These are phyloP conservation scores for Spodoptera exigua DNA, from an alignment of 2,888 invertebrate species.

Conservation along the genomic window DNA sequence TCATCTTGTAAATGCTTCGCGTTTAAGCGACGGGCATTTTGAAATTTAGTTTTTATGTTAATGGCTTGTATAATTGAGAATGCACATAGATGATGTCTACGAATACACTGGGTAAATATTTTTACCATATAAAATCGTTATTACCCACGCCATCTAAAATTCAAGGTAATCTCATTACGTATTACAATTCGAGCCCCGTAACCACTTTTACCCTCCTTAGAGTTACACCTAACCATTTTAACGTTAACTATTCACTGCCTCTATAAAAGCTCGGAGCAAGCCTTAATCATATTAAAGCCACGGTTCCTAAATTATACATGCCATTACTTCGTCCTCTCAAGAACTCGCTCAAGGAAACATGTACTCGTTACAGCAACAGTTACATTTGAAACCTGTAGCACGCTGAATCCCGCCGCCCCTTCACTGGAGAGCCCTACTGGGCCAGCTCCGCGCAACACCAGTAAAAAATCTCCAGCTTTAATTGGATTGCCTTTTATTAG, in stretches of 20 bases:
- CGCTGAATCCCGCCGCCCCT: constrained; percentile 64
- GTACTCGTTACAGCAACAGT: constrained; percentile 69
- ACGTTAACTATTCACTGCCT: constrained; percentile 33
- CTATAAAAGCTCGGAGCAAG: constrained; percentile 27
- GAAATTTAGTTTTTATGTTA: neutral
- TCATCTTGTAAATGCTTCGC: constrained; percentile 6
- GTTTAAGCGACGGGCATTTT: constrained; percentile 14
- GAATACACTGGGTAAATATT: too few species aligned
- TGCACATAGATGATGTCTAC: too few species aligned
- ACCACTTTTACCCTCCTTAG: constrained; percentile 23
- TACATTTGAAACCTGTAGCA: constrained; percentile 73
- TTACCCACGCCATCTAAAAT: neutral
- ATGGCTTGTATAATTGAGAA: too few species aligned
- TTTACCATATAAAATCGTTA: neutral
- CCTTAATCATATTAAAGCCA: constrained; percentile 55
- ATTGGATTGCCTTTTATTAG: constrained; percentile 88
- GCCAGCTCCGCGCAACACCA: constrained; percentile 67
- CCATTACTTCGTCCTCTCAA: constrained; percentile 52
- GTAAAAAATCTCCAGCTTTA: constrained; percentile 84
- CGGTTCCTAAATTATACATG: constrained; percentile 54
- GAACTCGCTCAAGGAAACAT: constrained; percentile 40
- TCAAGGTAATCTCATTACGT: neutral
- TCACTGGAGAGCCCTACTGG: constrained; percentile 71
- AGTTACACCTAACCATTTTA: constrained; percentile 27
- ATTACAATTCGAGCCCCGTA: constrained; percentile 8